A percentile compares a stretch with the other conserved stretches of the same genome.
phyloP scores from a whole-genome alignment of 2,113 vertebrate genomes.

The Micronycteris hirsuta region DNA sequence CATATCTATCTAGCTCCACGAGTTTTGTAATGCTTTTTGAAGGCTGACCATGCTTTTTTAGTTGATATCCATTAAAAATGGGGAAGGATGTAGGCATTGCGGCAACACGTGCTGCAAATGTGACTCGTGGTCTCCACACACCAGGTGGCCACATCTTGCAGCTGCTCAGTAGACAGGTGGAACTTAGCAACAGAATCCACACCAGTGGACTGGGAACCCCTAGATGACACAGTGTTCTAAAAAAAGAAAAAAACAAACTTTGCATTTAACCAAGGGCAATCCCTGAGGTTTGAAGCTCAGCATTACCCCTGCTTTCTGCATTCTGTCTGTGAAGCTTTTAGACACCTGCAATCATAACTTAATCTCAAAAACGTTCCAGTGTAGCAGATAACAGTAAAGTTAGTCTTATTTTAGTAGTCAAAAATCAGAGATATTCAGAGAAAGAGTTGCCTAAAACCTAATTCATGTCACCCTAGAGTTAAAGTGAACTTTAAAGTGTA shows the following conservation, averaged over 20 bases:
- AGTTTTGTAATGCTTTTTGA: not conserved
- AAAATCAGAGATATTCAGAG: not conserved
- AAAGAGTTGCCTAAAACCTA: not conserved
- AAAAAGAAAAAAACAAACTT: not conserved
- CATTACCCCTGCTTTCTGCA: not conserved
- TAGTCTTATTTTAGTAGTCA: not conserved
- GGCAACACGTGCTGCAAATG: not conserved
- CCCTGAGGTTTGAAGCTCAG: constrained; percentile 40
- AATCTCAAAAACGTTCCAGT: not conserved
- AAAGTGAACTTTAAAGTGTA: not conserved
- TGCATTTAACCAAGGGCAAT: constrained; percentile 38
- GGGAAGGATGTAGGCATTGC: constrained; percentile 12
- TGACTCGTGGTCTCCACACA: constrained; percentile 23
- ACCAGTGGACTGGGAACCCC: constrained; percentile 32
- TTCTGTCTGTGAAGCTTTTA: constrained; percentile 16
- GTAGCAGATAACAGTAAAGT: not conserved
- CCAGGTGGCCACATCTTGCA: constrained; percentile 40
- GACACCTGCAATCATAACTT: not conserved
- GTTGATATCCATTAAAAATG: constrained; percentile 21
- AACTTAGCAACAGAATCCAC: not conserved
- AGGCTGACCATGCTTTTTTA: constrained; percentile 28
- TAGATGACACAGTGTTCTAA: constrained; percentile 33
- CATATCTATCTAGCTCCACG: not conserved
- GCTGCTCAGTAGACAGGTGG: constrained; percentile 51
- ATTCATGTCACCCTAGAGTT: not conserved